phyloP scores from a whole-genome alignment of 2,888 invertebrate species.

The Leucoptera coffeella region DNA sequence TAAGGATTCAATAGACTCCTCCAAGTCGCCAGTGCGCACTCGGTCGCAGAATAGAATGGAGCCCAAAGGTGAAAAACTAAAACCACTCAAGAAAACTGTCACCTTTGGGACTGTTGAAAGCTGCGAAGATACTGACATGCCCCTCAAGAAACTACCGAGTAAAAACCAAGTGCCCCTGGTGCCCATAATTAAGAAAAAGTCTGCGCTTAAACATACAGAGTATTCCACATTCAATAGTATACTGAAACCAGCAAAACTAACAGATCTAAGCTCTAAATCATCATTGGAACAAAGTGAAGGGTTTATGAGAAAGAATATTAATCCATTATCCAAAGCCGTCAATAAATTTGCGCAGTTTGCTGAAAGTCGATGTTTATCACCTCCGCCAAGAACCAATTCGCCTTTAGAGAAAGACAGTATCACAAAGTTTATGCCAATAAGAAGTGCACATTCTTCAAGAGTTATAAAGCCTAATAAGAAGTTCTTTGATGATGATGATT shows the following conservation, averaged over 20 bases:
- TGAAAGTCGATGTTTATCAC: constrained; percentile 38
- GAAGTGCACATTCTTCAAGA: constrained; percentile 79
- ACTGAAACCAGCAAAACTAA: constrained; percentile 57
- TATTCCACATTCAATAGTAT: constrained; percentile 54
- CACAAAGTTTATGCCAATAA: constrained; percentile 67
- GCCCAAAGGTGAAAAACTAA: constrained; percentile 34
- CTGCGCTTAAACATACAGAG: constrained; percentile 47
- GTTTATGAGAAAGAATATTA: constrained; percentile 36
- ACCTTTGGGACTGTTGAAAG: constrained; percentile 60
- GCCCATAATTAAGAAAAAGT: constrained; percentile 60
- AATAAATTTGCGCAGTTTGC: constrained; percentile 41
- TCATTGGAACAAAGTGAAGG: constrained; percentile 43
- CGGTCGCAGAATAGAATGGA: constrained; percentile 50
- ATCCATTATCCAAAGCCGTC: constrained; percentile 38
- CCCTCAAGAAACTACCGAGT: constrained; percentile 48
- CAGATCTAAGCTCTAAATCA: constrained; percentile 56
- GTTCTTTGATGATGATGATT: constrained; percentile 65
- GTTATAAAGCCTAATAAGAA: constrained; percentile 85
- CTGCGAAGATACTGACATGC: constrained; percentile 54
- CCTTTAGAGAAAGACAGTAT: constrained; percentile 27
- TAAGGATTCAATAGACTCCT: no score
- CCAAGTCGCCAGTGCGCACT: constrained; percentile 39
- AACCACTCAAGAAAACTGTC: constrained; percentile 56
- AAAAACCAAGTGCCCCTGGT: constrained; percentile 56
- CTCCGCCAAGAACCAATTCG: constrained; percentile 34